Evolutionary conservation across 2,888 invertebrate genomes (phyloP).

Genomic region (Taphrorychus bicolor): DNA sequence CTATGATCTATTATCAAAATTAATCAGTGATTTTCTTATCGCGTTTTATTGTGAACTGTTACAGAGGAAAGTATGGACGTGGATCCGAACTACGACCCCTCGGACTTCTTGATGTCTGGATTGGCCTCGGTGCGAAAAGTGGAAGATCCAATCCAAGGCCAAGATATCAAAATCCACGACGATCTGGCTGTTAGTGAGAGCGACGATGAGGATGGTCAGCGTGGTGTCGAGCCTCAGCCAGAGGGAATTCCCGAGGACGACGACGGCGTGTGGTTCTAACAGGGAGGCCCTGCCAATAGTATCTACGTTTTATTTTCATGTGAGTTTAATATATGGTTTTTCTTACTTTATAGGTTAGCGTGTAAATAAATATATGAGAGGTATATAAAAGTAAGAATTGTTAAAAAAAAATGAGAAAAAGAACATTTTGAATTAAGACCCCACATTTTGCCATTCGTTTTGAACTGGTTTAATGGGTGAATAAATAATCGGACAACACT

Average conservation of each 20-base stretch:
- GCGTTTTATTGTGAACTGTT: background rate
- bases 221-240: constrained; percentile 20
- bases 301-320: too few relatives aligned
- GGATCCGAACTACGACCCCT: constrained; percentile 86
- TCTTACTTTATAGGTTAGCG: background rate
- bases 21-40: background rate
- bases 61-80: constrained; percentile 76
- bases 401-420: too few relatives aligned
- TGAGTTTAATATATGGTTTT: background rate
- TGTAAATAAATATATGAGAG: too few relatives aligned
- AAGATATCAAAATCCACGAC: constrained; percentile 70
- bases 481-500: too few relatives aligned
- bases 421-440: too few relatives aligned
- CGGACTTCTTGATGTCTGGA: constrained; percentile 76
- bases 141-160: constrained; percentile 49
- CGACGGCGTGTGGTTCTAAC: constrained; percentile 40
- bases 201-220: constrained; percentile 65
- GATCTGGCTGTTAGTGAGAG: constrained; percentile 82
- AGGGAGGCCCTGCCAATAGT: too few relatives aligned
- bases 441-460: too few relatives aligned
- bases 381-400: too few relatives aligned
- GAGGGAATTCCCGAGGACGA: constrained; percentile 33
- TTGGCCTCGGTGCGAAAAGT: constrained; percentile 49
- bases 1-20: too few relatives aligned
- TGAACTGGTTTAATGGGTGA: too few relatives aligned